Conservation (phyloP, 1,140 invertebrate species). For the Sarcophaga peregrina region DNA sequence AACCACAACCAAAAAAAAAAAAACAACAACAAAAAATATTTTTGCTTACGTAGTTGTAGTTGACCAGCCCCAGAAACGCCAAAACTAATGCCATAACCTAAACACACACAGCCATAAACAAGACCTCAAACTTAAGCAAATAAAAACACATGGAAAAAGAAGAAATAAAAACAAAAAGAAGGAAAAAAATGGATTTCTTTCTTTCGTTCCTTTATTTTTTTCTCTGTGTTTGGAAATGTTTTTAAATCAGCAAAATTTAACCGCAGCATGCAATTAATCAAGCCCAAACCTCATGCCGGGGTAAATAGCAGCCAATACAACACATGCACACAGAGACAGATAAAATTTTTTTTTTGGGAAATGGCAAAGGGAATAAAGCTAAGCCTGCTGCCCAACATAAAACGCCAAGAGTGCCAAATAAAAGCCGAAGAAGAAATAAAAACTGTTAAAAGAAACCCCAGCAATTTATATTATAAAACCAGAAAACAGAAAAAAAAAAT, state of each 20-base stretch:
- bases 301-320: not conserved
- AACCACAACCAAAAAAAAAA: not conserved
- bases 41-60: slow-evolving; percentile 50
- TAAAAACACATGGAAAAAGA: not conserved
- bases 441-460: slow-evolving; percentile 1
- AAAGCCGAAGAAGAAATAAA: not conserved
- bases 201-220: not conserved
- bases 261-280: slow-evolving; percentile 61
- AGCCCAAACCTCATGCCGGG: slow-evolving; percentile 46
- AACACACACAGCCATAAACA: slow-evolving; percentile 25
- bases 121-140: slow-evolving; percentile 23
- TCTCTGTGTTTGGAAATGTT: not conserved
- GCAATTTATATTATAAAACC: slow-evolving; percentile 34
- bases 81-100: slow-evolving; percentile 35
- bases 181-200: not conserved
- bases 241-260: slow-evolving; percentile 58
- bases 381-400: slow-evolving; percentile 31
- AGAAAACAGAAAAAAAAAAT: not conserved
- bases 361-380: slow-evolving; percentile 46
- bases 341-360: not conserved
- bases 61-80: not conserved
- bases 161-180: not conserved
- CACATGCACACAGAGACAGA: not conserved
- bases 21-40: slow-evolving; percentile 48
- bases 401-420: slow-evolving; percentile 16